Base-by-base conservation (phyloP, 2,113 vertebrate genomes). In the Mustela lutreola region DNA sequence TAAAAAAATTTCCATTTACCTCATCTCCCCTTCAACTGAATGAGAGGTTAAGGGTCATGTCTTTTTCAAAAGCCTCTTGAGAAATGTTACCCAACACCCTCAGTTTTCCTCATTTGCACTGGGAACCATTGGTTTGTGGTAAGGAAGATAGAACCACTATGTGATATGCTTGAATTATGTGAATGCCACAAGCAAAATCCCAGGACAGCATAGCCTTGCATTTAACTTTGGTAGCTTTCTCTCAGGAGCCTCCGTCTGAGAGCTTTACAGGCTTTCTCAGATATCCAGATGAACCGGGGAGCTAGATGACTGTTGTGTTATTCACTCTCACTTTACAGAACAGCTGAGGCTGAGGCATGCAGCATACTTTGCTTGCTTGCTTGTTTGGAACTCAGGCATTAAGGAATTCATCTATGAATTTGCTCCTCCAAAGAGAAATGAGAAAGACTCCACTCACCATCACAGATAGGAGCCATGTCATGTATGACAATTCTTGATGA, bases 31-130 rank as follows among this genome's bases (percentile, higher is more conserved):
- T 82, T 91, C n/a, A 50, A 16, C n/a, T 21, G 10, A 56, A 36
- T 56, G 26, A 39, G 63, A 90, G 62, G 22, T 53, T 84, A 83
- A 79, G 31, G 89, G 33, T 36, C 65, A 14, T 28, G 24, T 76
- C 48, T 88, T 82, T 97, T 93, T 7, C 80, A 36, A 85, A 96
- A 73, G 62, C 63, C 18, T 97, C 60, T 92, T 94, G 62, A 83
- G 75, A 75, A 83, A 82, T 82, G 18, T 60, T 92, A 8, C 58
- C 39, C 18, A 71, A 53, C 24, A 91, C 63, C 39, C 63, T 83
- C 33, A 22, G 9, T 33, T 86, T 70, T 82, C 39, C 71, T 90
- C n/a, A 12, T 91, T 67, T 97, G 58, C 58, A 26, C 0, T 79
- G 48, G 56, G 14, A 91, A 8, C 42, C 62, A 42, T 0, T 39